Conservation (phyloP, 2,888 invertebrate species). For the Biston stratarius region DNA sequence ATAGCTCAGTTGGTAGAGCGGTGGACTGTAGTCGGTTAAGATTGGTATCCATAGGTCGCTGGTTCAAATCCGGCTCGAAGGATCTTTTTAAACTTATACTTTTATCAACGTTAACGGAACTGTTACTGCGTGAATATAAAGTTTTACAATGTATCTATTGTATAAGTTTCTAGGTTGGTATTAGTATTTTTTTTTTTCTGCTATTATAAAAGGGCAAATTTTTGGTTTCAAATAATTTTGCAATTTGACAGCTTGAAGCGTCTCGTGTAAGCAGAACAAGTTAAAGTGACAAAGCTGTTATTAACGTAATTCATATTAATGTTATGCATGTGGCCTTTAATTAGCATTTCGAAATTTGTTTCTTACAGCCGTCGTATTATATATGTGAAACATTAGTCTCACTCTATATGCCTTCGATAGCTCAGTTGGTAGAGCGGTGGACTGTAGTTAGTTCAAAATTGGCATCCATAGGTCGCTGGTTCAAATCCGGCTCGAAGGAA, state of each 20-base stretch:
- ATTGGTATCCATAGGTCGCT: constrained; percentile 87
- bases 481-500: constrained; percentile 88
- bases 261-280: too few species aligned
- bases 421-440: constrained; percentile 85
- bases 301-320: too few species aligned
- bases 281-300: too few species aligned
- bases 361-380: background rate
- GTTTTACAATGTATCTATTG: too few species aligned
- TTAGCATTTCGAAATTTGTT: too few species aligned
- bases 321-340: background rate
- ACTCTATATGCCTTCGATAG: constrained; percentile 43
- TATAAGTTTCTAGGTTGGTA: too few species aligned
- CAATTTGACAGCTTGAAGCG: too few species aligned
- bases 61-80: constrained; percentile 88
- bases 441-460: constrained; percentile 64
- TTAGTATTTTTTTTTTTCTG: too few species aligned
- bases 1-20: constrained; percentile 87
- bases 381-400: constrained; percentile 5
- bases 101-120: background rate
- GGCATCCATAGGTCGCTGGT: constrained; percentile 86
- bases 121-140: too few species aligned
- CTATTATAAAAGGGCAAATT: too few species aligned
- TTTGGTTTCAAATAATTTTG: too few species aligned
- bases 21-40: constrained; percentile 78
- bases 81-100: constrained; percentile 54